Conservation (phyloP, 2,888 invertebrate species). For the Zygogramma bicolorata region DNA sequence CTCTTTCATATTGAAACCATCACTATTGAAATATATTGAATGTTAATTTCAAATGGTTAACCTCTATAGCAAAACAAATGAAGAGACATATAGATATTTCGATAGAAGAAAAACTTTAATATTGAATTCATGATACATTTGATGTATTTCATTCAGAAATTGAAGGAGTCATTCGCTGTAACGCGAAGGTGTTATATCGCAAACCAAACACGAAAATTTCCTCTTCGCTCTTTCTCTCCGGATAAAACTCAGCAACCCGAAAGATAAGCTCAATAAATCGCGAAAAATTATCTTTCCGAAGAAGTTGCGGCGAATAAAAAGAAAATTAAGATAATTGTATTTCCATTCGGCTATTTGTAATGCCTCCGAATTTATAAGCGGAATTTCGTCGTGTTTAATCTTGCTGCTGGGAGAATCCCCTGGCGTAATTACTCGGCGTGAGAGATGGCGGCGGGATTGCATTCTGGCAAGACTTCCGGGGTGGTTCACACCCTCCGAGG, state of each 20-base stretch:
- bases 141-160: no score
- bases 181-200: no score
- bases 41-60: no score
- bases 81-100: no score
- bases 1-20: no score
- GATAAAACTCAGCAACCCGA: not conserved
- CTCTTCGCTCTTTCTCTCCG: not conserved
- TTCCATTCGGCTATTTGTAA: slow-evolving; percentile 65
- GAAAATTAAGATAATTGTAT: slow-evolving; percentile 66
- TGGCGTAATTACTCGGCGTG: slow-evolving; percentile 64
- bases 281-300: slow-evolving; percentile 59
- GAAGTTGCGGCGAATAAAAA: slow-evolving; percentile 56
- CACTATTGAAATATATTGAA: no score
- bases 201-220: not conserved
- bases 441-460: slow-evolving; percentile 61
- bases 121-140: no score
- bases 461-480: slow-evolving; percentile 55
- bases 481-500: slow-evolving; percentile 43
- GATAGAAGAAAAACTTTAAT: no score
- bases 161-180: no score
- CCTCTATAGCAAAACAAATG: no score
- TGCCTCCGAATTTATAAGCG: slow-evolving; percentile 63
- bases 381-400: slow-evolving; percentile 64
- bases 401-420: slow-evolving; percentile 64
- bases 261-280: slow-evolving; percentile 47